These are phyloP conservation scores for Egretta garzetta DNA, from an alignment of 2,113 vertebrate genomes.

Conservation along the genomic window DNA sequence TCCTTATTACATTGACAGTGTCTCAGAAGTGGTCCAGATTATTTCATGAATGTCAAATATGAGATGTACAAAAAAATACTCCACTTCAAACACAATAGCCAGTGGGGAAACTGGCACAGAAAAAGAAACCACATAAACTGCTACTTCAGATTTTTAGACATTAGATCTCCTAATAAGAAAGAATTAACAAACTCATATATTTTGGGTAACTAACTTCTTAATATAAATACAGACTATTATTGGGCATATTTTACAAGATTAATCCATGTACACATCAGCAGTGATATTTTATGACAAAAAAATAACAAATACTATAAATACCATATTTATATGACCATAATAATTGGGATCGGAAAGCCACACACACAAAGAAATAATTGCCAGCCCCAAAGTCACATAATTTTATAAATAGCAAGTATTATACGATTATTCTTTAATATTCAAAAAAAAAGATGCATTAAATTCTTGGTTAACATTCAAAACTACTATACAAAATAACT, in stretches of 20 bases:
- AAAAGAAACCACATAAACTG: neutral
- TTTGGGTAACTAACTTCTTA: neutral
- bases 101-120: neutral
- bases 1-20: neutral
- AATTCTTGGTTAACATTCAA: neutral
- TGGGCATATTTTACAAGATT: neutral
- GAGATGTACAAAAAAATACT: neutral
- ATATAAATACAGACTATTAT: neutral
- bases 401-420: neutral
- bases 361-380: neutral
- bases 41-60: neutral
- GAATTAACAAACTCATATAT: neutral
- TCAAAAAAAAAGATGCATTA: neutral
- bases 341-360: neutral
- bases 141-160: neutral
- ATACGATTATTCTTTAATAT: neutral
- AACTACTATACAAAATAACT: neutral
- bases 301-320: neutral
- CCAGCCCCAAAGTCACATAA: neutral
- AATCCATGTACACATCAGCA: neutral
- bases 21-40: neutral
- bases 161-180: neutral
- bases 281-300: neutral
- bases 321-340: neutral
- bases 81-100: neutral